Evolutionary conservation across 1,140 invertebrate species (phyloP).

Genomic region (Notospermus geniculatus): DNA sequence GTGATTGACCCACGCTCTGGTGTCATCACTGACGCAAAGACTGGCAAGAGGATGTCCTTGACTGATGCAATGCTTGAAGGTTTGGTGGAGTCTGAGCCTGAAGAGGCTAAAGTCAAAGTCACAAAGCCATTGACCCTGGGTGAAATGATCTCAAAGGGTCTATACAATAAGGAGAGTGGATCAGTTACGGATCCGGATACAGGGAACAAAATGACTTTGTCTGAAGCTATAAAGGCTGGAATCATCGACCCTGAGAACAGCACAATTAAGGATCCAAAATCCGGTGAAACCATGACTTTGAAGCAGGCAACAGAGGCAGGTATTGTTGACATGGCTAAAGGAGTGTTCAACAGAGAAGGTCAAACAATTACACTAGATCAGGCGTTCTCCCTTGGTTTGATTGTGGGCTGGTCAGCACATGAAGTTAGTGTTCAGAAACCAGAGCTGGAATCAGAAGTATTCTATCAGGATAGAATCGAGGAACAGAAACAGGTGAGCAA

Average conservation of each 20-base stretch:
- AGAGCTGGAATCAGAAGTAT: too few species aligned
- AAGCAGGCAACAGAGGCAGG: constrained; percentile 75
- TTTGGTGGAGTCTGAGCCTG: constrained; percentile 24
- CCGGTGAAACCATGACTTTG: constrained; percentile 74
- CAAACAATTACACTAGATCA: constrained; percentile 1
- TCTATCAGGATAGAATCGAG: too few species aligned
- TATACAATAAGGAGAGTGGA: constrained; percentile 76
- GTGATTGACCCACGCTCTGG: constrained; percentile 71
- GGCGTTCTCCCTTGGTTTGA: constrained; percentile 4
- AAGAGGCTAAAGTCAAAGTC: not conserved
- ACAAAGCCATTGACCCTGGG: constrained; percentile 70
- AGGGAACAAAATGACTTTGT: constrained; percentile 60
- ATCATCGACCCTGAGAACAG: constrained; percentile 75
- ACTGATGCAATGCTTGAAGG: constrained; percentile 43
- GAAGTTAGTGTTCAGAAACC: too few species aligned
- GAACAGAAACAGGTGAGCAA: too few species aligned
- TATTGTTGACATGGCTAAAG: constrained; percentile 72
- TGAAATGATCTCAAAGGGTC: constrained; percentile 79
- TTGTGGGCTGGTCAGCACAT: not conserved
- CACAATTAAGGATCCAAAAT: constrained; percentile 75
- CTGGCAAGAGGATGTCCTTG: constrained; percentile 42
- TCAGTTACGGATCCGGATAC: constrained; percentile 61
- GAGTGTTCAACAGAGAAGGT: not conserved
- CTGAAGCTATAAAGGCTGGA: constrained; percentile 69
- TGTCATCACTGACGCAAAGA: constrained; percentile 68